Evolutionary conservation across 1,140 invertebrate species (phyloP).

Genomic region (Bombus fervidus): DNA sequence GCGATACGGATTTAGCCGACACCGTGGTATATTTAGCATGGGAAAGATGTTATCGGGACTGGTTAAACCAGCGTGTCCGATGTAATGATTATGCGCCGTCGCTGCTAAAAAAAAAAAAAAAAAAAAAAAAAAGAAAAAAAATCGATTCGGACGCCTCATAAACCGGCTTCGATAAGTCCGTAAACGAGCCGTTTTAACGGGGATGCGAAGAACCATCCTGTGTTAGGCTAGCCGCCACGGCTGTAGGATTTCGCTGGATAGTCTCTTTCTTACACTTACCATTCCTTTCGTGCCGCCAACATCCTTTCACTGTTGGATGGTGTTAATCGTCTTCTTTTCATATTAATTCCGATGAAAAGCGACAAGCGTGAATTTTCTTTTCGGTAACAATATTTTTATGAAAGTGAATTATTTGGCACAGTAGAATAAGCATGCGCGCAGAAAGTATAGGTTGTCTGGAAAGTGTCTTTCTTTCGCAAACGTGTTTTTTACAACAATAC

Average conservation of each 20-base stretch:
- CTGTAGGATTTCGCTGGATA: constrained; percentile 46
- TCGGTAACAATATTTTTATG: background rate
- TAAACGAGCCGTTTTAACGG: constrained; percentile 69
- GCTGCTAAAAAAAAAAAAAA: constrained; percentile 63
- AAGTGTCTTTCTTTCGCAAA: too few species aligned
- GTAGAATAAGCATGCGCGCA: background rate
- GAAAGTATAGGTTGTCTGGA: too few species aligned
- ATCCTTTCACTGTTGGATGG: background rate
- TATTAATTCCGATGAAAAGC: background rate
- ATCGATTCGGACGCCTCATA: constrained; percentile 71
- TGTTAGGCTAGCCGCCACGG: constrained; percentile 31
- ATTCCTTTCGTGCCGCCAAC: too few species aligned
- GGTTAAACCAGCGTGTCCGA: constrained; percentile 73
- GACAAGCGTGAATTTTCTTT: background rate
- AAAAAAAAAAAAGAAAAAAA: constrained; percentile 59
- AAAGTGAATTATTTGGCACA: background rate
- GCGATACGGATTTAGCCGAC: constrained; percentile 74
- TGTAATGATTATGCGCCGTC: constrained; percentile 73
- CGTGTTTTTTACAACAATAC: too few species aligned
- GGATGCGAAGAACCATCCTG: constrained; percentile 56
- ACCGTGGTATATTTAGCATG: constrained; percentile 73
- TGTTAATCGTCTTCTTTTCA: background rate
- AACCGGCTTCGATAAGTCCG: constrained; percentile 74
- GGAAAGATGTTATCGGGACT: constrained; percentile 78
- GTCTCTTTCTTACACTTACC: constrained; percentile 13